Conservation (phyloP, 2,888 invertebrate species). For the Erebia ligea region DNA sequence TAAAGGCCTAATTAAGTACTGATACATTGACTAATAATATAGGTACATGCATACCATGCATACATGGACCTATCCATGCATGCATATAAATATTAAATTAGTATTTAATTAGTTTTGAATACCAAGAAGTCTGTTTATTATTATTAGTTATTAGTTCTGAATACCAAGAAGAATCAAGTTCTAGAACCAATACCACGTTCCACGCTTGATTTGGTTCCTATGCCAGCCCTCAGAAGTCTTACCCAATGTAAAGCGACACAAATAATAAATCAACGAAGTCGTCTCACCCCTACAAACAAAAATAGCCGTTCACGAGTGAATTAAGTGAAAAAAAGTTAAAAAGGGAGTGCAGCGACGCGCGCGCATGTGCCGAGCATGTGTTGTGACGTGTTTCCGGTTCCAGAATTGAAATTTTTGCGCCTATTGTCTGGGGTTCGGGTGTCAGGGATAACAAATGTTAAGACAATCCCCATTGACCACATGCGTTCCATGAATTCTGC, state of each 20-base stretch:
- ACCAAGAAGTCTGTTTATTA: too few relatives aligned
- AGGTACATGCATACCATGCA: too few relatives aligned
- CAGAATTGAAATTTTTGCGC: conserved; percentile 65
- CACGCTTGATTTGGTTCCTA: neutral
- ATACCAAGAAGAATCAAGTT: neutral
- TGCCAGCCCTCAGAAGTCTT: conserved; percentile 1
- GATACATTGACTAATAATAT: too few relatives aligned
- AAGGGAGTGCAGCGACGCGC: conserved; percentile 66
- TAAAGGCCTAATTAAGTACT: too few relatives aligned
- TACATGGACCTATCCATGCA: too few relatives aligned
- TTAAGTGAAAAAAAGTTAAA: conserved; percentile 66
- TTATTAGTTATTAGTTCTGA: too few relatives aligned
- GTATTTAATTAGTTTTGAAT: too few relatives aligned
- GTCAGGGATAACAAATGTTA: conserved; percentile 41
- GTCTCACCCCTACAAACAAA: conserved; percentile 64
- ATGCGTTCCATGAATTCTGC: neutral
- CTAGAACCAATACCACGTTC: neutral
- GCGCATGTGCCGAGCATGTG: conserved; percentile 78
- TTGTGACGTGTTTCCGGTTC: conserved; percentile 72
- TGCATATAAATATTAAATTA: too few relatives aligned
- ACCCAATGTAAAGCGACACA: conserved; percentile 38
- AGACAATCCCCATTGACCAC: conserved; percentile 46
- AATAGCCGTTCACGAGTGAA: conserved; percentile 64
- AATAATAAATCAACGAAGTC: conserved; percentile 65
- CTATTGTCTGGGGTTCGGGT: conserved; percentile 55